Evolutionary conservation across 2,888 invertebrate genomes (phyloP).

Genomic region (Chrysodeixis includens): DNA sequence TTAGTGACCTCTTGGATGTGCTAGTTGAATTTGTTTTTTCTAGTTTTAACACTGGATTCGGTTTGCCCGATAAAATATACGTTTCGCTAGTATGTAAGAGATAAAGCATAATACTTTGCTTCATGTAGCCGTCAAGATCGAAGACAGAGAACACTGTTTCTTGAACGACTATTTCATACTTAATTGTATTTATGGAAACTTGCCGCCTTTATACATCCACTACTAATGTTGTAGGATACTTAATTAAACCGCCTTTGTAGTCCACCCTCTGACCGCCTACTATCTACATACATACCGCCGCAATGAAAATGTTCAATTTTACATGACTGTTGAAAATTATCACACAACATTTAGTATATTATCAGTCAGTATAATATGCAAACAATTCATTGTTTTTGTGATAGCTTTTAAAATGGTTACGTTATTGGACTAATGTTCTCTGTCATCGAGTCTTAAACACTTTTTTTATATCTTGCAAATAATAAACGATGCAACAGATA

Average conservation of each 20-base stretch:
- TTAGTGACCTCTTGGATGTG: not conserved
- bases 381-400: no score
- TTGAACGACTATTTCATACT: no score
- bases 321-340: no score
- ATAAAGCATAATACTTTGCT: conserved; percentile 43
- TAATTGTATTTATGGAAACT: no score
- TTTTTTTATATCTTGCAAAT: not conserved
- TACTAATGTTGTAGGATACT: not conserved
- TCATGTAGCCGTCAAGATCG: conserved; percentile 12
- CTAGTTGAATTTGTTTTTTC: conserved; percentile 4
- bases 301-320: no score
- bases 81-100: conserved; percentile 40
- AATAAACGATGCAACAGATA: not conserved
- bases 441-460: not conserved
- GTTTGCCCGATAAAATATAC: conserved; percentile 1
- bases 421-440: not conserved
- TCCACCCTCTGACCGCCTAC: not conserved
- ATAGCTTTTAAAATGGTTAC: no score
- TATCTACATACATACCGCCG: no score
- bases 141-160: not conserved
- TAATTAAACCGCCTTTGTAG: not conserved
- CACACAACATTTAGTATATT: no score
- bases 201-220: no score
- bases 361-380: no score
- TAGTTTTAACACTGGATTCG: conserved; percentile 1